A percentile compares a stretch with the other conserved stretches of the same genome.
Evolutionary conservation across 2,888 invertebrate species (phyloP).

Genomic region (Saturnia pavonia): DNA sequence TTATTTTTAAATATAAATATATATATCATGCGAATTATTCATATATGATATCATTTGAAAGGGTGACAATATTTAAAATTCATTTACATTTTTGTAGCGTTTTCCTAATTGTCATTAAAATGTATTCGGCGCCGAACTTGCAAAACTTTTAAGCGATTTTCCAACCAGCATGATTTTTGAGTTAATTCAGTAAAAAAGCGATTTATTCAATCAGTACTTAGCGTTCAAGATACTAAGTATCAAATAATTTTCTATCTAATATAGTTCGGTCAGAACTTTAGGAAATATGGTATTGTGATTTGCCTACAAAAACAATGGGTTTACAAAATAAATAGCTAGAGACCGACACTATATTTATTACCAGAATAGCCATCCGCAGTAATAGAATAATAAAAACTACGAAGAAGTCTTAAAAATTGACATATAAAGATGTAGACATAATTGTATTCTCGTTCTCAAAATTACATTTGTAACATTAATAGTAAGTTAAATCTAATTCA

Average conservation of each 20-base stretch:
- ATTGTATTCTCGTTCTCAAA: background rate
- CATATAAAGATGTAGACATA: background rate
- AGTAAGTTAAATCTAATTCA: conserved; percentile 1
- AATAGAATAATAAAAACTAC: background rate
- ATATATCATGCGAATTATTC: no score
- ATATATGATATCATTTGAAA: no score
- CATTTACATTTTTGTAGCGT: no score
- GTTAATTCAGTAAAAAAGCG: background rate
- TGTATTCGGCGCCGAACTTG: no score
- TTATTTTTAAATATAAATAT: no score
- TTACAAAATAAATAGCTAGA: background rate
- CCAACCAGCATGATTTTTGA: no score
- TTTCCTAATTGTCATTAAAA: no score
- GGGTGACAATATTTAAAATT: no score
- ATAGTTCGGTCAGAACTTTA: background rate
- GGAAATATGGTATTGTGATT: background rate
- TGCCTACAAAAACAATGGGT: background rate
- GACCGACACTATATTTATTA: background rate
- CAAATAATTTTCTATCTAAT: background rate
- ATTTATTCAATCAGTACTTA: background rate
- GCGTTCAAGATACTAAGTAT: background rate
- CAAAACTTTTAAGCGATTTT: no score
- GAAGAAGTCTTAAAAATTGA: no score
- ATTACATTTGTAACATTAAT: background rate
- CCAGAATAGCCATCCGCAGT: background rate